Evolutionary conservation across 1,140 invertebrate species (phyloP).

Genomic region (Drosophila erecta): DNA sequence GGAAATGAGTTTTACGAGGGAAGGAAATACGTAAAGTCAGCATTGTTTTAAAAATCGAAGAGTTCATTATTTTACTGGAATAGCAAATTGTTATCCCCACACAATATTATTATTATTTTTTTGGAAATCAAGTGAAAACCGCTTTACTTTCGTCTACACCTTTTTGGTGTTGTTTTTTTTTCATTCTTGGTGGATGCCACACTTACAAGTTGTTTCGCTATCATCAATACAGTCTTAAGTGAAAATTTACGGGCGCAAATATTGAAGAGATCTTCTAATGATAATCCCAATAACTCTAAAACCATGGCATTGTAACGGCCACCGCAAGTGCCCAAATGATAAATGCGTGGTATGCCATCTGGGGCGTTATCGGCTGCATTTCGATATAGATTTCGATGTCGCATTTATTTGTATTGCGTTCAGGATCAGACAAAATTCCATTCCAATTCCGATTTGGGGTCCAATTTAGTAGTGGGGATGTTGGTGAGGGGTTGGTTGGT

Average conservation of each 20-base stretch:
- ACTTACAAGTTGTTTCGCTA: slow-evolving; percentile 89
- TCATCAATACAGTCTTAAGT: slow-evolving; percentile 92
- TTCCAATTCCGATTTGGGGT: slow-evolving; percentile 31
- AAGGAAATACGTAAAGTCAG: neutral
- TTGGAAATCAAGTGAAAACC: slow-evolving; percentile 31
- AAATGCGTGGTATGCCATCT: slow-evolving; percentile 92
- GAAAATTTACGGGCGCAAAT: slow-evolving; percentile 91
- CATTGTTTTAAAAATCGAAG: neutral
- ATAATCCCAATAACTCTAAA: slow-evolving; percentile 92
- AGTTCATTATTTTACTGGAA: neutral
- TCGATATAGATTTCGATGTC: slow-evolving; percentile 23
- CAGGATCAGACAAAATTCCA: slow-evolving; percentile 10
- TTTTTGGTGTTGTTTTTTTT: slow-evolving; percentile 22
- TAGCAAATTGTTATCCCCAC: neutral
- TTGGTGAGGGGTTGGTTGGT: slow-evolving; percentile 26
- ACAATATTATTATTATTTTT: neutral
- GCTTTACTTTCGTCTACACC: slow-evolving; percentile 25
- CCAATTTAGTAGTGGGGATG: slow-evolving; percentile 31
- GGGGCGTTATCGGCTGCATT: slow-evolving; percentile 85
- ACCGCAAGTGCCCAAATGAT: slow-evolving; percentile 94
- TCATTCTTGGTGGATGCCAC: slow-evolving; percentile 33
- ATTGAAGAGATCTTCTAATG: slow-evolving; percentile 92
- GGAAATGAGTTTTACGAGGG: neutral
- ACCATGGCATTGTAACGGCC: slow-evolving; percentile 92
- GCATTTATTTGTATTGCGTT: slow-evolving; percentile 33